Evolutionary conservation across 2,888 invertebrate species (phyloP), one percentile per base, ranked within the genome.

Genomic region (Leptopterna dolabrata): DNA sequence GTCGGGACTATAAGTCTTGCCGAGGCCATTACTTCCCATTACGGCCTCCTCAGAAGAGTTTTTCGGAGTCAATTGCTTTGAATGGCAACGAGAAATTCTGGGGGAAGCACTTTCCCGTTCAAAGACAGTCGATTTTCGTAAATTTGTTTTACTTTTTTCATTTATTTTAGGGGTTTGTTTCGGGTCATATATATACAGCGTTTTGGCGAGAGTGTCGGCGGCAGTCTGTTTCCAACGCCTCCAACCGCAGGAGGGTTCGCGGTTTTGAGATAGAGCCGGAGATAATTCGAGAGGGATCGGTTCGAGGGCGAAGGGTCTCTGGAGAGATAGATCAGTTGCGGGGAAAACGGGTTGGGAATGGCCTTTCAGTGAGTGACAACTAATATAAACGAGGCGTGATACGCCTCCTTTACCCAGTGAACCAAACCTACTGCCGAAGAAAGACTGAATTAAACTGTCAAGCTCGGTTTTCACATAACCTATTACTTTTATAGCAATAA

Each of bases 31-130:
- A 63, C 63, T 63, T 63, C 63, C 63, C 63, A 63, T 63, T 63
- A 63, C 63, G 63, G 24, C 63, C 24, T 19, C 19, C 24, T 27
- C 19, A 63, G 63, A 24, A 63, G 63, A 63, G 63, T 63, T 63
- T 63, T 63, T 63, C 63, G 63, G 63, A 63, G 63, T 63, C 63
- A 63, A 63, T 63, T 63, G 63, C 63, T 63, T 63, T 63, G 63
- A 63, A 63, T 63, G 63, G 63, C 24, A 63, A 63, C 24, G 19
- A 63, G 63, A 24, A 63, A 63, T 24, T n/a, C 63, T 9, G 24
- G n/a, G 27, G 24, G 63, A 63, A 27, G 63, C 63, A 4, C 63
- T 24, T 24, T 63, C 24, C 24, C 63, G 24, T 63, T 24, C 47
- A 13, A 24, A 24, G 63, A 63, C 47, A 63, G 63, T 24, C 24